Conservation (phyloP, 2,888 invertebrate genomes). For the Hypomecis atomaria region DNA sequence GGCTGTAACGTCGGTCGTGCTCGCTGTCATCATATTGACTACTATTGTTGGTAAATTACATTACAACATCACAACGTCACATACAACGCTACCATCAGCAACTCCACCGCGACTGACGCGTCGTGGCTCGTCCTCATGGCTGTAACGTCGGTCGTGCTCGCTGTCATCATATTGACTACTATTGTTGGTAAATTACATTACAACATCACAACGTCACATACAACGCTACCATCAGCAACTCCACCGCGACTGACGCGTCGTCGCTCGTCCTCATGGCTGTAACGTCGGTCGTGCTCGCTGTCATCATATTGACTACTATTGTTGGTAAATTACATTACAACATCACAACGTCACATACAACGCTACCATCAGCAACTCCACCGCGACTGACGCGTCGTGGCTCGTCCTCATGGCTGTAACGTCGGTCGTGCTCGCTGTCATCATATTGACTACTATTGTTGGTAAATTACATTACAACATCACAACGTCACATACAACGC, state of each 20-base stretch:
- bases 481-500: slow-evolving; percentile 55
- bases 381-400: slow-evolving; percentile 86
- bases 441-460: slow-evolving; percentile 97
- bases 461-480: slow-evolving; percentile 86
- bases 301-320: slow-evolving; percentile 96
- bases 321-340: slow-evolving; percentile 88
- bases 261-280: slow-evolving; percentile 90
- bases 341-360: slow-evolving; percentile 55
- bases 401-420: slow-evolving; percentile 91
- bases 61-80: too few relatives aligned
- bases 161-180: slow-evolving; percentile 96
- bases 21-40: slow-evolving; percentile 95
- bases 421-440: slow-evolving; percentile 92
- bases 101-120: slow-evolving; percentile 85
- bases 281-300: slow-evolving; percentile 91
- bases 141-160: slow-evolving; percentile 91
- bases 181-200: slow-evolving; percentile 91
- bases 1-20: slow-evolving; percentile 91
- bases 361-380: slow-evolving; percentile 75
- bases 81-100: slow-evolving; percentile 71
- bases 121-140: slow-evolving; percentile 90
- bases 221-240: slow-evolving; percentile 78
- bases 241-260: slow-evolving; percentile 86
- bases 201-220: not conserved
- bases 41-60: slow-evolving; percentile 56